Evolutionary conservation across 2,888 invertebrate species (phyloP), one percentile per base, ranked within the genome.

Genomic region (Pachydiplax longipennis): DNA sequence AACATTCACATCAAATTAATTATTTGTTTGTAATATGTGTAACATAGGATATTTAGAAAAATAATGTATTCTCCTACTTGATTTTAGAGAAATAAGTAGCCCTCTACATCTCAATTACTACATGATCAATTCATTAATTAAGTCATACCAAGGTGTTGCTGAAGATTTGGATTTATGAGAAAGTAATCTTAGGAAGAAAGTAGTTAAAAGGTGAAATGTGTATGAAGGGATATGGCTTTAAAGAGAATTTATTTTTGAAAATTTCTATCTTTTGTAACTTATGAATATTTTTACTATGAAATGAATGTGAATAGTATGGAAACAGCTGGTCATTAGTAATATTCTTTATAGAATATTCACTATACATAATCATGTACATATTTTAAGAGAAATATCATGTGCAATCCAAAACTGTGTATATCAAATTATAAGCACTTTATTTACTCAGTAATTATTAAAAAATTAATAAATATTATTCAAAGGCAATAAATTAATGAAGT

Each of bases 361-460:
- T 87, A 87, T 61, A 87, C 61, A 87, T 87, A 87, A 87, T 61
- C 61, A 61, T 87, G 87, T 61, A 87, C 25, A 87, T 87, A 87
- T 87, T 87, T 87, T 61, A 58, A 87, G 58, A 87, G 35, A 87
- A 87, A 87, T 87, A 87, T 83, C n/a, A 87, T 87, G 87, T 87
- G 87, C 87, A 87, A 87, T 87, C 22, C 87, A 61, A 87, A 61
- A 58, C 58, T 87, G 87, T 87, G 87, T 87, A 87, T 87, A 87
- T 87, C 87, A 58, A 87, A 87, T 87, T 87, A 35, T 87, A 87
- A 87, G 87, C 87, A 87, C 87, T 87, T 87, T 61, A 61, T 87
- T 58, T 87, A 61, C 87, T 61, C 22, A 58, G 15, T 37, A 61
- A 87, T 61, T 61, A 61, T 87, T 35, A 58, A 87, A 35, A 35